Base-by-base conservation (phyloP, 2,797 vertebrate genomes). In the Delichon dasypus region DNA sequence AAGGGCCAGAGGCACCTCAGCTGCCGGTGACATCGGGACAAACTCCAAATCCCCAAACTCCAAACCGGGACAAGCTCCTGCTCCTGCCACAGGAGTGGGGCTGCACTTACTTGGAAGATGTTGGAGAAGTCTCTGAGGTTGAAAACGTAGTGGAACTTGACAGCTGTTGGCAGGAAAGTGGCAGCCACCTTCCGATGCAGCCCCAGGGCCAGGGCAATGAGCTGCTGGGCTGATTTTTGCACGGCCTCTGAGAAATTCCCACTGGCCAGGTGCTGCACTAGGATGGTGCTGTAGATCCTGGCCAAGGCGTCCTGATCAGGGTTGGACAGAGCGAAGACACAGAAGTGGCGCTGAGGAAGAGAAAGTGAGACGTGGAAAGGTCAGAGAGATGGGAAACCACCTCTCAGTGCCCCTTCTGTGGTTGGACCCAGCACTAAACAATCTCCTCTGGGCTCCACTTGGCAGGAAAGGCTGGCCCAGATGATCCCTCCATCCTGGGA, bases 121-220 rank as follows among this genome's bases (percentile, higher is more conserved):
- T 98, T 99, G 97, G 99, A 98, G 50, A 99, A 98, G 96, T 99
- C 99, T 38, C 99, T 97, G 88, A 99, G 98, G 96, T 99, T 99
- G 96, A 99, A 99, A 95, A 99, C 75, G 16, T 99, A 99, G 98
- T 99, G 99, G 97, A 99, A 99, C 97, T 99, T 99, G 97, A 99
- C 89, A 3, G 98, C 99, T 0, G 99, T 99, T 61, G 99, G 99
- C 51, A 99, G 98, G 96, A 99, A 99, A 5, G 97, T 97, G 87
- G 98, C 88, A 78, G 98, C 96, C 14, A 99, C 91, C 48, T 97
- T 98, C 93, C 98, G 97, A 89, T 99, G 99, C 75, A 99, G 94
- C 11, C 96, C 97, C 90, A 99, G 95, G 25, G 99, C 98, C 42
- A 99, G 88, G 65, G 97, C 98, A 70, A 99, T 97, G 55, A 99